Conservation (phyloP, 1,140 invertebrate genomes). For the Ceratina calcarata region DNA sequence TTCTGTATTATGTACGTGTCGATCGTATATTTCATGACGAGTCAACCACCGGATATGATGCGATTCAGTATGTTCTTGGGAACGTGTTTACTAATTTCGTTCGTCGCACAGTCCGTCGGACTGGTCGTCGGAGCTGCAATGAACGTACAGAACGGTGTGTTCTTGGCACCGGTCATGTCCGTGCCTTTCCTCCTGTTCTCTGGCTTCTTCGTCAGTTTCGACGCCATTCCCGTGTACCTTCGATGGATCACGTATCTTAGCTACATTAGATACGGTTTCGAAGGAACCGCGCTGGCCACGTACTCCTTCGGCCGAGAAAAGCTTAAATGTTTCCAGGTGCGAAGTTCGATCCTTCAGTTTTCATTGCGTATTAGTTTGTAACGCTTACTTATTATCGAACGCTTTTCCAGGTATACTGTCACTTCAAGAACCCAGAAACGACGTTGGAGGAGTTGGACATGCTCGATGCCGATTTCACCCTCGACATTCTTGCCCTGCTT, state of each 20-base stretch:
- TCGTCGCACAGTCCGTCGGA: constrained; percentile 97
- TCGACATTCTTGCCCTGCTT: constrained; percentile 91
- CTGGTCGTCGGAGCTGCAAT: constrained; percentile 97
- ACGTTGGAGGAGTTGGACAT: constrained; percentile 95
- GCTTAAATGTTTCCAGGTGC: constrained; percentile 87
- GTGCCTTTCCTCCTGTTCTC: constrained; percentile 97
- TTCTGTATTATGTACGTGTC: constrained; percentile 95
- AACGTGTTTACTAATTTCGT: constrained; percentile 94
- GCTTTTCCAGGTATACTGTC: constrained; percentile 86
- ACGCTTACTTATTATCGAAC: background rate
- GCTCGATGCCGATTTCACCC: constrained; percentile 86
- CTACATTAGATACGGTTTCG: constrained; percentile 97
- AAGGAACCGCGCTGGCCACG: constrained; percentile 95
- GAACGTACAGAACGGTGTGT: constrained; percentile 96
- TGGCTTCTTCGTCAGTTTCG: constrained; percentile 98
- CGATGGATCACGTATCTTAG: constrained; percentile 97
- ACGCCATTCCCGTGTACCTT: constrained; percentile 96
- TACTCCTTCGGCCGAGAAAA: constrained; percentile 92
- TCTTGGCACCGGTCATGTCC: constrained; percentile 96
- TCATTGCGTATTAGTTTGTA: background rate
- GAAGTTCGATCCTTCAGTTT: no score
- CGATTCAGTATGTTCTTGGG: constrained; percentile 94
- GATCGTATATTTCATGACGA: constrained; percentile 97
- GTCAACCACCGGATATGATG: constrained; percentile 91
- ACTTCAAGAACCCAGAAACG: constrained; percentile 93